Percentiles rank a stretch among this genome's conserved stretches.
Evolutionary conservation across 2,113 vertebrate species (phyloP).

Genomic region (Cettia cetti): DNA sequence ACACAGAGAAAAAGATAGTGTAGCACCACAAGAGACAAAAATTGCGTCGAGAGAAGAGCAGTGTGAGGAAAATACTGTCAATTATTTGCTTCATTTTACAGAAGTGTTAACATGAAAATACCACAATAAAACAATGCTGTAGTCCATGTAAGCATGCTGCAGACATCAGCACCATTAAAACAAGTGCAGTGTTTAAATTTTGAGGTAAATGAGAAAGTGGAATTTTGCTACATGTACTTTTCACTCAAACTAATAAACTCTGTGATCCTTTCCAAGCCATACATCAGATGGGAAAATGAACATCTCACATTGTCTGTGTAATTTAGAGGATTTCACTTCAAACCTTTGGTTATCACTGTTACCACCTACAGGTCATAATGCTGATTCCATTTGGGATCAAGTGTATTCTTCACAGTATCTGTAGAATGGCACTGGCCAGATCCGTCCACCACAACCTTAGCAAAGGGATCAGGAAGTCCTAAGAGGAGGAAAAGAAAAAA

Average conservation of each 20-base stretch:
- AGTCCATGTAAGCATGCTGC: neutral
- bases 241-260: neutral
- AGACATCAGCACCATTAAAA: neutral
- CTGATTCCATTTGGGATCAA: constrained; percentile 99
- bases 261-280: neutral
- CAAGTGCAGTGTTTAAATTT: neutral
- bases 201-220: neutral
- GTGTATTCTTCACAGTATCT: constrained; percentile 99
- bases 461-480: constrained; percentile 98
- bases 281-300: neutral
- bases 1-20: neutral
- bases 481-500: constrained; percentile 29
- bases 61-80: neutral
- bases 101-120: neutral
- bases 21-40: neutral
- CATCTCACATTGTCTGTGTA: neutral
- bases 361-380: constrained; percentile 97
- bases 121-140: neutral
- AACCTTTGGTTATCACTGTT: constrained; percentile 62
- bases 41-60: neutral
- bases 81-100: neutral
- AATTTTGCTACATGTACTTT: neutral
- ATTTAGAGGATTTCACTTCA: constrained; percentile 54
- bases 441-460: constrained; percentile 98
- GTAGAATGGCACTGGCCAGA: constrained; percentile 99